Percentiles rank a stretch among this genome's conserved stretches.
These are phyloP conservation scores for Ornithoptera priamus DNA, from an alignment of 2,888 invertebrate genomes.

Conservation along the genomic window DNA sequence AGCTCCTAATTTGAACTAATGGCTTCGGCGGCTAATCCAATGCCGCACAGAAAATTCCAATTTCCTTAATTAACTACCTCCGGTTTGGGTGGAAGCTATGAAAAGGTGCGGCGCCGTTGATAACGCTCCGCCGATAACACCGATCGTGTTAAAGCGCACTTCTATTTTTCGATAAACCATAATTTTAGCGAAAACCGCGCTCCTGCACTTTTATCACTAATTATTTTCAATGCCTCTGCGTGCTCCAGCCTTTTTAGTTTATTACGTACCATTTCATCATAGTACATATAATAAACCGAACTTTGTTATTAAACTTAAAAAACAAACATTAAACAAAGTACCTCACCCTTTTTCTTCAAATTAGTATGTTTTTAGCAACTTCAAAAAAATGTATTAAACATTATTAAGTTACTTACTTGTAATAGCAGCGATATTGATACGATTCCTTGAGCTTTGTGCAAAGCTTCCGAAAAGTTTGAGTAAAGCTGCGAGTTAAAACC, in stretches of 20 bases:
- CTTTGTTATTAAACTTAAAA: not conserved
- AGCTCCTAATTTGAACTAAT: constrained; percentile 79
- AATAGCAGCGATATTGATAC: constrained; percentile 95
- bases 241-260: constrained; percentile 1
- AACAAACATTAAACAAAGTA: not conserved
- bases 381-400: not conserved
- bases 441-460: constrained; percentile 96
- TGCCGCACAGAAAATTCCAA: constrained; percentile 75
- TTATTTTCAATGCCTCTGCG: constrained; percentile 14
- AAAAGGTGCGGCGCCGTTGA: constrained; percentile 67
- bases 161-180: constrained; percentile 36
- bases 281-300: not conserved
- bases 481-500: constrained; percentile 99
- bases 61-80: constrained; percentile 77
- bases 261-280: not conserved
- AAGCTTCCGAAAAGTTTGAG: constrained; percentile 96
- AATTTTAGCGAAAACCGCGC: constrained; percentile 26
- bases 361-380: not conserved
- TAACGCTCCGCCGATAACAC: constrained; percentile 64
- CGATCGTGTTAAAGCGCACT: constrained; percentile 60
- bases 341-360: not conserved
- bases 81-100: constrained; percentile 64
- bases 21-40: constrained; percentile 73
- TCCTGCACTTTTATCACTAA: constrained; percentile 26
- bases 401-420: constrained; percentile 84